Percentiles rank a stretch among this genome's conserved stretches.
Evolutionary conservation across 1,140 invertebrate genomes (phyloP).

Genomic region (Gerris buenoi): DNA sequence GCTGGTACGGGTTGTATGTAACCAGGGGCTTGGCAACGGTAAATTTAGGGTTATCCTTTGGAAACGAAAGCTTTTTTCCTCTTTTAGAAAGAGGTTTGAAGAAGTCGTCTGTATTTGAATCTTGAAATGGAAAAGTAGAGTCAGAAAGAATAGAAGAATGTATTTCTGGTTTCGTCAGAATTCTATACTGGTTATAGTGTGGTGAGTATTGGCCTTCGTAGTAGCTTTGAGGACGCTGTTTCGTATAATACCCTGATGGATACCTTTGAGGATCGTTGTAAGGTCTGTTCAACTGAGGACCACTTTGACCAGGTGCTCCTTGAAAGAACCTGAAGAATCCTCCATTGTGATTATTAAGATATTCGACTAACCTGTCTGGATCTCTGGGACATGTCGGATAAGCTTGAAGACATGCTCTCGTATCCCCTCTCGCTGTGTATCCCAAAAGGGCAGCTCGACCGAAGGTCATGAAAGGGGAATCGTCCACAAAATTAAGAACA

Average conservation of each 20-base stretch:
- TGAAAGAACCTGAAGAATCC: constrained; percentile 68
- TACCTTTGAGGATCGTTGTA: not conserved
- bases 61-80: constrained; percentile 16
- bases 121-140: not conserved
- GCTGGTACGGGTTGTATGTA: not conserved
- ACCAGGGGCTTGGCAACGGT: not conserved
- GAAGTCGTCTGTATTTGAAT: not conserved
- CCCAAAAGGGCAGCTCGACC: constrained; percentile 55
- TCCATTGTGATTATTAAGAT: constrained; percentile 71
- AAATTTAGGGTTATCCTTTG: not conserved
- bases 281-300: not conserved
- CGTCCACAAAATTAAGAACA: constrained; percentile 29
- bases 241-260: not conserved
- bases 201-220: not conserved
- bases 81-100: not conserved
- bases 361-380: constrained; percentile 50
- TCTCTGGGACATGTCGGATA: constrained; percentile 58
- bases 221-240: not conserved
- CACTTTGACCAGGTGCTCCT: constrained; percentile 3
- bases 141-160: not conserved
- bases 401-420: constrained; percentile 41
- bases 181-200: not conserved
- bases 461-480: constrained; percentile 48
- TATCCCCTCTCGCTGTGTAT: constrained; percentile 42
- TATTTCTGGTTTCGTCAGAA: not conserved